A percentile compares a stretch with the other conserved stretches of the same genome.
Evolutionary conservation across 1,140 invertebrate species (phyloP).

Genomic region (Lasioglossum baleicum): DNA sequence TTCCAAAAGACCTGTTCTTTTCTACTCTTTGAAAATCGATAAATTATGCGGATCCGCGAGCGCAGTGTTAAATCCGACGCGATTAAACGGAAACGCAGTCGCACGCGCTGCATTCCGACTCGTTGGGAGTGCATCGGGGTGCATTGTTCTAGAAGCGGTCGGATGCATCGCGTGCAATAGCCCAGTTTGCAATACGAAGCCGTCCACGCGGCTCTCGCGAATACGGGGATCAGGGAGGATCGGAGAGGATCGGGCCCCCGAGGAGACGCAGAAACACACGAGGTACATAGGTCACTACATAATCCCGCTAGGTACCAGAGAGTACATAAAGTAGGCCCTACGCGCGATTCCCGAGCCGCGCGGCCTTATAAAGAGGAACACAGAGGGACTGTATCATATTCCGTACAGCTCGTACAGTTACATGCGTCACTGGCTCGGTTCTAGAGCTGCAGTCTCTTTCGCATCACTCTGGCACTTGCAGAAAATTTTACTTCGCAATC

Average conservation of each 20-base stretch:
- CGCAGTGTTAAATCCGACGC: too few species aligned
- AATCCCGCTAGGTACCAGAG: slow-evolving; percentile 36
- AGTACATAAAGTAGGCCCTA: slow-evolving; percentile 32
- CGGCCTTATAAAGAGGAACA: slow-evolving; percentile 25
- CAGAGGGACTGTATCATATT: slow-evolving; percentile 50
- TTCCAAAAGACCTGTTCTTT: too few species aligned
- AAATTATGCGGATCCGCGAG: too few species aligned
- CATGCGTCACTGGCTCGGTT: slow-evolving; percentile 31
- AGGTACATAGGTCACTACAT: slow-evolving; percentile 45
- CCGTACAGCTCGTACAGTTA: slow-evolving; percentile 28
- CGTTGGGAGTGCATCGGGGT: slow-evolving; percentile 3
- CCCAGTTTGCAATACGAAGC: slow-evolving; percentile 53
- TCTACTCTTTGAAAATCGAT: too few species aligned
- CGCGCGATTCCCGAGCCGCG: background rate
- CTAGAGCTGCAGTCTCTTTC: too few species aligned
- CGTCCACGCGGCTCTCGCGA: slow-evolving; percentile 3
- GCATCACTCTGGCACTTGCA: too few species aligned
- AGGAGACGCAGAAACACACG: slow-evolving; percentile 27
- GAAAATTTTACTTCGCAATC: too few species aligned
- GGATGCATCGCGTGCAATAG: slow-evolving; percentile 60
- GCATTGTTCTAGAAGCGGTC: slow-evolving; percentile 53
- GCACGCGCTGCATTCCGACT: slow-evolving; percentile 6
- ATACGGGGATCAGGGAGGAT: too few species aligned
- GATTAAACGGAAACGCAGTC: background rate
- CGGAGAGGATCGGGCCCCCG: background rate